Percentiles rank a stretch among this genome's conserved stretches.
phyloP scores from a whole-genome alignment of 2,888 invertebrate genomes.

The Trachelus troglodyta region DNA sequence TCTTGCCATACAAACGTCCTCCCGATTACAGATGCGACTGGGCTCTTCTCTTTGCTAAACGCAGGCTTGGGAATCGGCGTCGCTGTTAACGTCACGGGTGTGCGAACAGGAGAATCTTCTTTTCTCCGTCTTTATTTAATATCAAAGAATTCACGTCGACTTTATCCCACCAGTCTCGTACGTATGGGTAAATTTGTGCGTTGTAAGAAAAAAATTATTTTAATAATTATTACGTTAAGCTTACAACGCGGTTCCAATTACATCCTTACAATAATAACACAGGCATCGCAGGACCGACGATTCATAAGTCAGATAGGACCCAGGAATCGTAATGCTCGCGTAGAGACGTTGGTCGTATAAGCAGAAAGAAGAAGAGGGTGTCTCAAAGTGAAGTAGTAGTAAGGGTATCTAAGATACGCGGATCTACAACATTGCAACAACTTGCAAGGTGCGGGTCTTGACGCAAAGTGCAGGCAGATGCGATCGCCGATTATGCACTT shows the following conservation, averaged over 20 bases:
- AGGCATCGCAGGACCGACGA: neutral
- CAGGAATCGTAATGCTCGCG: neutral
- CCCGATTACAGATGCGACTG: constrained; percentile 48
- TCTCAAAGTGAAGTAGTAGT: constrained; percentile 29
- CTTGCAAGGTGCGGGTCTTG: constrained; percentile 60
- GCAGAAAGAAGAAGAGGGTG: constrained; percentile 19
- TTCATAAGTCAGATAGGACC: neutral
- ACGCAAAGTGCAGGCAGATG: constrained; percentile 65
- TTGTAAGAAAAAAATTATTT: neutral
- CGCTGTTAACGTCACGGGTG: neutral
- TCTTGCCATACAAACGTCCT: constrained; percentile 63
- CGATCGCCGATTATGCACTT: constrained; percentile 66
- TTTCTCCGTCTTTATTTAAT: neutral
- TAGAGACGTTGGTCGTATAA: neutral
- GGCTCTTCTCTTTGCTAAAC: constrained; percentile 27
- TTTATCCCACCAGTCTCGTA: neutral
- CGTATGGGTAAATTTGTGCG: neutral
- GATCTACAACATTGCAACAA: constrained; percentile 46
- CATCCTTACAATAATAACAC: neutral
- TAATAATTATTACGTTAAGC: neutral
- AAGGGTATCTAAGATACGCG: constrained; percentile 35
- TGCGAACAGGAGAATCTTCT: neutral
- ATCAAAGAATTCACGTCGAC: neutral
- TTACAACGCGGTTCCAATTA: neutral
- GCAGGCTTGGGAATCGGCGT: neutral